Conservation (phyloP, 2,113 vertebrate genomes). For the Synodontis membranacea region DNA sequence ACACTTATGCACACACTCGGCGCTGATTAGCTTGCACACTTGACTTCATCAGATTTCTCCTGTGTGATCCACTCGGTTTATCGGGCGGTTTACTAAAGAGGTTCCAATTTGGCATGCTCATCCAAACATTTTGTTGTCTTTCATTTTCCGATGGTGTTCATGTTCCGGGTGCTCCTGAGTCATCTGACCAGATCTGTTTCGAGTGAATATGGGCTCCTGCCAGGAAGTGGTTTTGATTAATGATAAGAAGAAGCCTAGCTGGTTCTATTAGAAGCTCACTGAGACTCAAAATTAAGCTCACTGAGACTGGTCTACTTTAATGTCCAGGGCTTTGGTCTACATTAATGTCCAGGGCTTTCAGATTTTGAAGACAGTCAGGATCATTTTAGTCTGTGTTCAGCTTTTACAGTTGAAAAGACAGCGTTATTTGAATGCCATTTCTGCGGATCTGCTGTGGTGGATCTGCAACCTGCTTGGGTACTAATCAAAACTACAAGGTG, state of each 20-base stretch:
- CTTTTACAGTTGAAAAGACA: not conserved
- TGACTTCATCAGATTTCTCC: slow-evolving; percentile 44
- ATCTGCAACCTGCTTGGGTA: not conserved
- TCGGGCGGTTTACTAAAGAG: slow-evolving; percentile 53
- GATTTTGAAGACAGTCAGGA: not conserved
- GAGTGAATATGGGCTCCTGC: not conserved
- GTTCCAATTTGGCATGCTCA: not conserved
- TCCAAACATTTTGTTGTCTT: slow-evolving; percentile 60
- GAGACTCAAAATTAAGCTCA: not conserved
- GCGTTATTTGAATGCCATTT: too few relatives aligned
- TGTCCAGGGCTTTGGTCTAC: not conserved
- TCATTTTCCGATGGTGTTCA: slow-evolving; percentile 45
- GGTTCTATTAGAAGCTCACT: not conserved
- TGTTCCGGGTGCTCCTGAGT: not conserved
- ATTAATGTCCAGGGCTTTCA: not conserved
- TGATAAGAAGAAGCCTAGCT: not conserved
- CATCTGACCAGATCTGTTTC: not conserved
- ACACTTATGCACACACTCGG: not conserved
- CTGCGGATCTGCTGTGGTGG: too few relatives aligned
- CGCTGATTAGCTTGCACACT: slow-evolving; percentile 14
- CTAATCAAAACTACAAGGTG: not conserved
- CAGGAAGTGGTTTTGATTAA: not conserved
- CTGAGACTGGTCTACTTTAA: not conserved
- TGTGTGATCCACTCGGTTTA: slow-evolving; percentile 39
- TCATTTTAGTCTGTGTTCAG: not conserved